Evolutionary conservation across 2,113 vertebrate species (phyloP).

Genomic region (Reinhardtius hippoglossoides): DNA sequence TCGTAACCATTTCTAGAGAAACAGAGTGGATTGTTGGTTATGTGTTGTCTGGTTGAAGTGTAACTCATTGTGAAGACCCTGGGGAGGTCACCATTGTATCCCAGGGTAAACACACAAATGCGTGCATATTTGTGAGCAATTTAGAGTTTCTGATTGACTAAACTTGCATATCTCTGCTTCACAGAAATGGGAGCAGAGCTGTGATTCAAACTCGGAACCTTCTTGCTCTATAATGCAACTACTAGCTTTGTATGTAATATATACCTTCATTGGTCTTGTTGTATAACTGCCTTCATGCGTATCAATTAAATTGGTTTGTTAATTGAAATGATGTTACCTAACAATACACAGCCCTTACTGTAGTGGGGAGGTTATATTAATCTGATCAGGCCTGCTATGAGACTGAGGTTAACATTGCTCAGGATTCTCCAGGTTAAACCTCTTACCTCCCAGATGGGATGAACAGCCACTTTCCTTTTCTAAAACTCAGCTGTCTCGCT

Average conservation of each 20-base stretch:
- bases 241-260: background rate
- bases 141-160: slow-evolving; percentile 56
- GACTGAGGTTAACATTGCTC: slow-evolving; percentile 44
- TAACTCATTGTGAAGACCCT: slow-evolving; percentile 5
- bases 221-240: background rate
- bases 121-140: slow-evolving; percentile 33
- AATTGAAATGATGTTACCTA: background rate
- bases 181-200: background rate
- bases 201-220: background rate
- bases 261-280: background rate
- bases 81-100: slow-evolving; percentile 36
- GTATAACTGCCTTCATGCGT: background rate
- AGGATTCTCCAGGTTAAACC: slow-evolving; percentile 60
- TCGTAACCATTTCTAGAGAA: background rate
- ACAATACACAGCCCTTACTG: slow-evolving; percentile 11
- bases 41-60: slow-evolving; percentile 26
- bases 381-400: slow-evolving; percentile 49
- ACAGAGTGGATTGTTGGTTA: background rate
- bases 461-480: slow-evolving; percentile 48
- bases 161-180: slow-evolving; percentile 4
- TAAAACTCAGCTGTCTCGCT: background rate
- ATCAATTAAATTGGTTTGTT: background rate
- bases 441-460: slow-evolving; percentile 44
- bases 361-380: slow-evolving; percentile 41
- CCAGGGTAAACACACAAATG: slow-evolving; percentile 23